Conservation (phyloP, 2,113 vertebrate genomes). For the Polyodon spathula region DNA sequence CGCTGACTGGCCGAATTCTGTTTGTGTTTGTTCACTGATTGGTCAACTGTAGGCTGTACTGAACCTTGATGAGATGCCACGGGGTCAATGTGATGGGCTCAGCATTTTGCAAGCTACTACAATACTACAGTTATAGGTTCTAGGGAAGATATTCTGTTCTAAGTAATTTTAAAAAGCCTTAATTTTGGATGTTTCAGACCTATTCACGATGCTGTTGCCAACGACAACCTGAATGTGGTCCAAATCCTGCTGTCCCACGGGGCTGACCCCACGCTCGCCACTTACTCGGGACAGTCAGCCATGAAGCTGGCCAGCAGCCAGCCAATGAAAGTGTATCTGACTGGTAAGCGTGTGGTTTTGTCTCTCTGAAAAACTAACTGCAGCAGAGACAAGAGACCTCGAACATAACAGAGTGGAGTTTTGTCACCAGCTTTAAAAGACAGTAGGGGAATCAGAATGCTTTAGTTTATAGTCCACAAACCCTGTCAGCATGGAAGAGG, state of each 20-base stretch:
- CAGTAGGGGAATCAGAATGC: not conserved
- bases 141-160: not conserved
- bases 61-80: too few relatives aligned
- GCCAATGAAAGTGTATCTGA: conserved; percentile 85
- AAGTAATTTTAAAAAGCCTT: not conserved
- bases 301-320: conserved; percentile 86
- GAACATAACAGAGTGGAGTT: too few relatives aligned
- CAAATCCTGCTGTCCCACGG: conserved; percentile 93
- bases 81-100: too few relatives aligned
- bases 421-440: too few relatives aligned
- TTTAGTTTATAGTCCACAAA: not conserved
- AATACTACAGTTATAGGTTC: not conserved
- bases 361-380: too few relatives aligned
- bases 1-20: too few relatives aligned
- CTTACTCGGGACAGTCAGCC: conserved; percentile 91
- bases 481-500: too few relatives aligned
- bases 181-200: conserved; percentile 54
- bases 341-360: conserved; percentile 51
- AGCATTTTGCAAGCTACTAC: too few relatives aligned
- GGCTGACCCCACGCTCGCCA: conserved; percentile 90
- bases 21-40: too few relatives aligned
- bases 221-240: conserved; percentile 90
- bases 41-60: too few relatives aligned
- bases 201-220: conserved; percentile 89
- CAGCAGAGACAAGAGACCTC: too few relatives aligned